phyloP scores from a whole-genome alignment of 2,113 vertebrate species.

The Helogale parvula region DNA sequence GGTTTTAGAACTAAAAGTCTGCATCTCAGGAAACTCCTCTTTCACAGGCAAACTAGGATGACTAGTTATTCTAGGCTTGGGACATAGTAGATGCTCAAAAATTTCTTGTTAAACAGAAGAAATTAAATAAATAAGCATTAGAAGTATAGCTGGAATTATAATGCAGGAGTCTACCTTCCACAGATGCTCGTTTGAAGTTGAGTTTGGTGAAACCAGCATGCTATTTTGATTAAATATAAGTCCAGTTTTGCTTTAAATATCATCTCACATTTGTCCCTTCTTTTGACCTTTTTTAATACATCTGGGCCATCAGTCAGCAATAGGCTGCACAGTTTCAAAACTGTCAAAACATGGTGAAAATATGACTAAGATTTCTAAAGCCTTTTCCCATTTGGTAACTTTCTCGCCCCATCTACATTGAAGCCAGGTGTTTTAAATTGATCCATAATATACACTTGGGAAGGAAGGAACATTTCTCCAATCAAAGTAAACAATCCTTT shows the following conservation, averaged over 20 bases:
- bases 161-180: background rate
- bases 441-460: background rate
- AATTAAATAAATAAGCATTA: background rate
- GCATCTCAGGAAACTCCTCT: background rate
- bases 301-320: conserved; percentile 10
- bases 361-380: conserved; percentile 13
- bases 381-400: conserved; percentile 39
- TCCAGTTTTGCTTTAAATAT: background rate
- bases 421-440: background rate
- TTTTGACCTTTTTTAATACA: conserved; percentile 27
- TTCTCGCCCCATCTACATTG: background rate
- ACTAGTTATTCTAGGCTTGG: background rate
- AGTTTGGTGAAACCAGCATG: background rate
- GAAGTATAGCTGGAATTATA: background rate
- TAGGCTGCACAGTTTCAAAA: background rate
- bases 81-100: background rate
- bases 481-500: conserved; percentile 40
- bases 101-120: background rate
- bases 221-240: background rate
- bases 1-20: background rate
- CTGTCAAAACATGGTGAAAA: background rate
- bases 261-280: background rate
- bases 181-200: background rate
- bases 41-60: background rate
- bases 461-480: conserved; percentile 9